Evolutionary conservation across 2,113 vertebrate species (phyloP), one percentile per base, ranked within the genome.

Genomic region (Carettochelys insculpta): DNA sequence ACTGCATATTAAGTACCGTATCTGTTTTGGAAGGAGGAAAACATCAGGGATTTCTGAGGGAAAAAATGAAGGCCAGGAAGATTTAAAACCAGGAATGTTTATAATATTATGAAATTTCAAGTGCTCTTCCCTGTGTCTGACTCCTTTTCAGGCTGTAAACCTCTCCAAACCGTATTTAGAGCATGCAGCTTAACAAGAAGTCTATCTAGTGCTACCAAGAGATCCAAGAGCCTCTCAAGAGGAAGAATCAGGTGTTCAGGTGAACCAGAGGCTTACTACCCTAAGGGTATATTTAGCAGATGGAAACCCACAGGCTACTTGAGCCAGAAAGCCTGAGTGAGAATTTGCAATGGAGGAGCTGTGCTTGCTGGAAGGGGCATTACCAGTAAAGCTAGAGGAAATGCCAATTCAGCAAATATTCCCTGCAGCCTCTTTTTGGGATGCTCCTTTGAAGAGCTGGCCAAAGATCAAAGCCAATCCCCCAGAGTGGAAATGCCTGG

Each of bases 21-120:
- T 78, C 95, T 96, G 90, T 77, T 90, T 85, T 75, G 80, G 83
- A 84, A 93, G 81, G 61, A 91, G 90, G 43, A 86, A 82, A 93
- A 82, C 61, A 85, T 80, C 19, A 3, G 81, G 75, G 88, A 90
- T 89, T 92, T 93, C 77, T 88, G 78, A 83, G 82, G 82, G 58
- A 51, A 83, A 12, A 48, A 76, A 92, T 90, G 89, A 2, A 78
- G 92, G 76, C 93, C 81, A 79, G 81, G 80, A 89, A 94, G 90
- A 77, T 43, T 86, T 25, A 56, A 41, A 83, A 51, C 13, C 3
- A 31, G 65, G 77, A 84, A 84, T 86, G 52, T 9, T 3, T 34
- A 78, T 31, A 82, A 75, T 76, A 61, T 65, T n/a, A 47, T 54
- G 6, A 47, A 61, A 58, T 78, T 83, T 83, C 58, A 83, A 45